Base-by-base conservation (phyloP, 2,888 invertebrate species). In the Scaptomyza reducta region DNA sequence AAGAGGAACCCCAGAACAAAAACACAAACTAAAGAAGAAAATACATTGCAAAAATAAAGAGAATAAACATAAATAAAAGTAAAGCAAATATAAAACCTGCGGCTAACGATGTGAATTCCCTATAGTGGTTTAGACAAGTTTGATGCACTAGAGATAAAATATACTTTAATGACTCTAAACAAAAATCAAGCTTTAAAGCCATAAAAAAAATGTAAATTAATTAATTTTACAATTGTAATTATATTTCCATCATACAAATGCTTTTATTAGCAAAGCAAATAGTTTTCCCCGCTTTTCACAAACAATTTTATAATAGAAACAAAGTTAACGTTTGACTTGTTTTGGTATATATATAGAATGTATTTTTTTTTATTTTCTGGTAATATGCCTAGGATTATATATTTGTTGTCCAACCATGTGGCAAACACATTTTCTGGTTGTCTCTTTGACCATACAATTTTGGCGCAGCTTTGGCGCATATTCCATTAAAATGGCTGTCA, bases 401-500 rank as follows among this genome's bases (percentile, higher is more conserved):
- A 55, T 64, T 46, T 64, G 49, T 27, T 53, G 67, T 64, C 47
- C 56, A 47, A 49, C 57, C 63, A 66, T 50, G 56, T 58, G 65
- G 46, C 65, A 73, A 56, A 69, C 53, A 60, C 69, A 59, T 72
- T 63, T 70, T 55, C 60, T 70, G 74, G 40, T 40, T 63, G 53
- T 56, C 74, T 45, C 59, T 66, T 67, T 70, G 74, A 74, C 74
- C 70, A 29, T 40, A 74, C 74, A 60, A 62, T 70, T 73, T 73
- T 50, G 74, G 49, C 62, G 67, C 47, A 73, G 70, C 63, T 67
- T 61, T 64, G 80, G 67, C 69, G 79, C 68, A 78, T 76, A 86
- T 87, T 85, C 87, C 87, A 87, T 87, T 87, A 87, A 87, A 87
- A 84, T 87, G 70, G 75, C 77, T 87, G 85, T 87, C 85, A 85